These are phyloP conservation scores for Hemibagrus wyckioides DNA, from an alignment of 2,113 vertebrate species.

Conservation along the genomic window DNA sequence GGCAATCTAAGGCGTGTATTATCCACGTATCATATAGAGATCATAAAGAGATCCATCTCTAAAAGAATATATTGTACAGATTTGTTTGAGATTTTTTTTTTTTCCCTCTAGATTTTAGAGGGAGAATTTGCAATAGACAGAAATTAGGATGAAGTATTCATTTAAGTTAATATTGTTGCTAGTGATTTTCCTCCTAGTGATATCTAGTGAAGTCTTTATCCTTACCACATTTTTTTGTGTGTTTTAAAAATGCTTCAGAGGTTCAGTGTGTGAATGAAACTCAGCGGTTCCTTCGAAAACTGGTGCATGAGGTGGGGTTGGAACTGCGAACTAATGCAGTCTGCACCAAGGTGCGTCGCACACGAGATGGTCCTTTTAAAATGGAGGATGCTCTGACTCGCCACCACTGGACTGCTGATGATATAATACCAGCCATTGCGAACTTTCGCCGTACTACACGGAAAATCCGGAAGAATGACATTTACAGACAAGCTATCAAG, in stretches of 20 bases:
- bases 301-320: constrained; percentile 89
- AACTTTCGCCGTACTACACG: constrained; percentile 56
- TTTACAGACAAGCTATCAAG: constrained; percentile 4
- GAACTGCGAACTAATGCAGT: constrained; percentile 85
- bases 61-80: not conserved
- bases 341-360: constrained; percentile 83
- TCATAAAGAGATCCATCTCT: not conserved
- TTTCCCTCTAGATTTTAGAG: not conserved
- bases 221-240: not conserved
- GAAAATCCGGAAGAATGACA: constrained; percentile 43
- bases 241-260: constrained; percentile 70
- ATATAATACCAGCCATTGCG: constrained; percentile 70
- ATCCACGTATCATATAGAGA: too few relatives aligned
- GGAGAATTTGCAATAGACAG: not conserved
- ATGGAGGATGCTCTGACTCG: constrained; percentile 79
- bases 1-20: too few relatives aligned
- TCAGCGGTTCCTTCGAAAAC: constrained; percentile 83
- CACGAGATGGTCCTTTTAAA: constrained; percentile 81
- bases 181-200: not conserved
- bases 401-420: constrained; percentile 79
- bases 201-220: not conserved
- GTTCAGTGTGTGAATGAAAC: constrained; percentile 91
- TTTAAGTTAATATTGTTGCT: not conserved
- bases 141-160: not conserved
- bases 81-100: not conserved